A percentile compares a stretch with the other conserved stretches of the same genome.
These are phyloP conservation scores for Notospermus geniculatus DNA, from an alignment of 1,140 invertebrate genomes.

Conservation along the genomic window DNA sequence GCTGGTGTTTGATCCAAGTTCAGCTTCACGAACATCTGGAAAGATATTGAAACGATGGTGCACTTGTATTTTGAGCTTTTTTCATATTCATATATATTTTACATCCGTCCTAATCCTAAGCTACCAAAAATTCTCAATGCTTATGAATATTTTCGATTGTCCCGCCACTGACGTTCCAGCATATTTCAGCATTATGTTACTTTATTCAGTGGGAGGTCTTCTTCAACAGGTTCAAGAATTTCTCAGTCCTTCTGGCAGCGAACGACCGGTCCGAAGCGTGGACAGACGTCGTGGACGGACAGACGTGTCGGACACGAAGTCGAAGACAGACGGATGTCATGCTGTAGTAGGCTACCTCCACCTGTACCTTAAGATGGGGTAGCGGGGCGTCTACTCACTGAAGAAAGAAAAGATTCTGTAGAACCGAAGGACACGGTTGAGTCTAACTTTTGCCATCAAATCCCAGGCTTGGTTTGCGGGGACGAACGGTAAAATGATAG, in stretches of 20 bases:
- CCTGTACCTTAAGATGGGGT: no score
- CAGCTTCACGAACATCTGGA: not conserved
- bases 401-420: not conserved
- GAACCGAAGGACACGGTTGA: conserved; percentile 2
- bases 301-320: no score
- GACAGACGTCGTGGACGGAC: no score
- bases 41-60: not conserved
- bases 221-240: no score
- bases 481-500: not conserved
- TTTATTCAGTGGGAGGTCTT: not conserved
- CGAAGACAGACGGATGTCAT: no score
- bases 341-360: no score
- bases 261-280: no score
- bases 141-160: not conserved
- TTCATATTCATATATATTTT: not conserved
- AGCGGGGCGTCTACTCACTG: not conserved
- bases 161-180: not conserved
- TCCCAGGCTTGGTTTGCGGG: not conserved
- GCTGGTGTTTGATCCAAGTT: conserved; percentile 1
- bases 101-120: not conserved
- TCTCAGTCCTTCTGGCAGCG: no score
- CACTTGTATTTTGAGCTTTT: not conserved
- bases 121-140: not conserved
- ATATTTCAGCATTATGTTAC: not conserved
- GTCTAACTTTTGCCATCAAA: not conserved